phyloP scores from a whole-genome alignment of 1,140 invertebrate species.

The Episyrphus balteatus region DNA sequence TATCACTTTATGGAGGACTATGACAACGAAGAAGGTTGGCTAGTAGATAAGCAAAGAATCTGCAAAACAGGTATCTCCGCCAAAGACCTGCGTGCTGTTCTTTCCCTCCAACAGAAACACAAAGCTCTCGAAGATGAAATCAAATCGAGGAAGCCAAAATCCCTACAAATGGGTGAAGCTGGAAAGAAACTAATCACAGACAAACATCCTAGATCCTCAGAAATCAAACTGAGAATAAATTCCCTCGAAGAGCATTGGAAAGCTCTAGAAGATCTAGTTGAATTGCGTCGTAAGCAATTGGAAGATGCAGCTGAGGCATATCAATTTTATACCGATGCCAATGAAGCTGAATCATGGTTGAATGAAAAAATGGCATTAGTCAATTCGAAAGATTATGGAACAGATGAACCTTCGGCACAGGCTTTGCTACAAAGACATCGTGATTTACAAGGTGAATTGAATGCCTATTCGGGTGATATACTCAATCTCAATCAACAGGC shows the following conservation, averaged over 20 bases:
- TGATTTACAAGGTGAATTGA: slow-evolving; percentile 81
- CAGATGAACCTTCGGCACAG: slow-evolving; percentile 80
- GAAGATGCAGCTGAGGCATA: slow-evolving; percentile 91
- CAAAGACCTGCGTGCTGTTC: slow-evolving; percentile 82
- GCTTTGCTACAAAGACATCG: slow-evolving; percentile 76
- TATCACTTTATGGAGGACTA: slow-evolving; percentile 93
- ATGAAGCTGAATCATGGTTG: slow-evolving; percentile 96
- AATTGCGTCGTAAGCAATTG: slow-evolving; percentile 71
- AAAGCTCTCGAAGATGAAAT: slow-evolving; percentile 90
- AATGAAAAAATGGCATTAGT: slow-evolving; percentile 85
- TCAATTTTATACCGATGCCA: slow-evolving; percentile 91
- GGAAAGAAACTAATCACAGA: slow-evolving; percentile 65
- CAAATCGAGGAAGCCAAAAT: slow-evolving; percentile 70
- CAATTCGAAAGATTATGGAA: slow-evolving; percentile 75
- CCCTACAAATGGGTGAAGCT: slow-evolving; percentile 60
- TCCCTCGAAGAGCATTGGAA: slow-evolving; percentile 78
- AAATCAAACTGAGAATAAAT: slow-evolving; percentile 68
- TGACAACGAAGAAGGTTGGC: slow-evolving; percentile 87
- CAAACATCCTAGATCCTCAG: slow-evolving; percentile 62
- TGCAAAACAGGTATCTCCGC: slow-evolving; percentile 82
- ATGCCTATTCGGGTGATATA: slow-evolving; percentile 83
- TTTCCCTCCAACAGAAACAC: slow-evolving; percentile 87
- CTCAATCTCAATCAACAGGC: slow-evolving; percentile 76
- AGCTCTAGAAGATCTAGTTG: slow-evolving; percentile 70
- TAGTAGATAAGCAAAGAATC: slow-evolving; percentile 84